Evolutionary conservation across 2,797 vertebrate genomes (phyloP).

Genomic region (Morus bassanus): DNA sequence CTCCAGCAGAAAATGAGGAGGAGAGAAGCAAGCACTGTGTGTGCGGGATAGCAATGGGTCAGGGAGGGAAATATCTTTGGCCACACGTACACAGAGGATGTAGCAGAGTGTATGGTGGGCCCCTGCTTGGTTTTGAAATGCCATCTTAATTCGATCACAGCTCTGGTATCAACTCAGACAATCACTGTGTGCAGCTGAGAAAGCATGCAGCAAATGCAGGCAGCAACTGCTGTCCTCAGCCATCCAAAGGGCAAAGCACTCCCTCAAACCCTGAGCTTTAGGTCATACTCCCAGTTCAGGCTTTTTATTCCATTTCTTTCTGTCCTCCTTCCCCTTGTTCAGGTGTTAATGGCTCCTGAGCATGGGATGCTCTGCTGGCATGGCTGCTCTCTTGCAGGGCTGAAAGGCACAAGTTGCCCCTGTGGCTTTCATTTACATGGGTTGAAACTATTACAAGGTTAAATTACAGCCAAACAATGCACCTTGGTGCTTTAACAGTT

Average conservation of each 20-base stretch:
- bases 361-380: neutral
- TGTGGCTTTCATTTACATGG: neutral
- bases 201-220: neutral
- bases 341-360: neutral
- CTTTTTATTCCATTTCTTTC: neutral
- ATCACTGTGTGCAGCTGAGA: neutral
- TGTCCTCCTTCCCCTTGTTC: neutral
- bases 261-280: neutral
- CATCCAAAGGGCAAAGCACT: neutral
- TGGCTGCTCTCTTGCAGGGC: neutral
- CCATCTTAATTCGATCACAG: neutral
- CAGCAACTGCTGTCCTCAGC: neutral
- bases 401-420: neutral
- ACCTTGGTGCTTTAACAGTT: neutral
- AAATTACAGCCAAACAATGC: neutral
- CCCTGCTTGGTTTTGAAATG: neutral
- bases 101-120: neutral
- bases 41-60: neutral
- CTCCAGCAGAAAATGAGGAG: neutral
- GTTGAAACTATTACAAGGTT: neutral
- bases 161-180: neutral
- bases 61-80: neutral
- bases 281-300: neutral
- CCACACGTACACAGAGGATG: too few species aligned
- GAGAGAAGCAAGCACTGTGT: neutral